phyloP scores from a whole-genome alignment of 2,797 vertebrate species.

The Anguilla anguilla region DNA sequence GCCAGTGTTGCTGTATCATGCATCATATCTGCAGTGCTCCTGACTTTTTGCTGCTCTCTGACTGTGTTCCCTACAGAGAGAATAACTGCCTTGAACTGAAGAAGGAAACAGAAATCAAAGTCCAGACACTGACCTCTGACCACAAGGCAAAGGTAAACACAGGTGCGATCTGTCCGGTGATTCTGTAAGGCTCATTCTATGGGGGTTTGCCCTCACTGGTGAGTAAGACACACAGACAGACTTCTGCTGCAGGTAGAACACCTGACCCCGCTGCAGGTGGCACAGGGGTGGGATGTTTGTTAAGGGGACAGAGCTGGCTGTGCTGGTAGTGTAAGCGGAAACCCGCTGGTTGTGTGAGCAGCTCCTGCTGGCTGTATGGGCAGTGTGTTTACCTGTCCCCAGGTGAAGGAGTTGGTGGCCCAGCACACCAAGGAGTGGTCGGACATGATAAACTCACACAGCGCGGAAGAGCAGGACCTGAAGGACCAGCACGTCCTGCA shows the following conservation, averaged over 20 bases:
- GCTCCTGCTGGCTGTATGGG: not conserved
- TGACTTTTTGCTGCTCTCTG: not conserved
- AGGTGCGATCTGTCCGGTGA: not conserved
- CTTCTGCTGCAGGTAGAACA: not conserved
- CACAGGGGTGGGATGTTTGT: too few relatives aligned
- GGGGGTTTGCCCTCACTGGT: not conserved
- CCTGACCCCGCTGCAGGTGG: too few relatives aligned
- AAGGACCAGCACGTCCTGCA: slow-evolving; percentile 89
- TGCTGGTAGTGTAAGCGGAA: not conserved
- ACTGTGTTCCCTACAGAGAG: slow-evolving; percentile 75
- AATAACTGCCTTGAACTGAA: slow-evolving; percentile 95
- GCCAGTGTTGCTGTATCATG: not conserved
- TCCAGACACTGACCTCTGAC: slow-evolving; percentile 86
- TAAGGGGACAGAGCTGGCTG: too few relatives aligned
- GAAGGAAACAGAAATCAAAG: slow-evolving; percentile 97
- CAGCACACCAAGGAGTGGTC: slow-evolving; percentile 99
- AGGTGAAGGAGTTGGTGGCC: slow-evolving; percentile 96
- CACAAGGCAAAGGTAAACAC: slow-evolving; percentile 93
- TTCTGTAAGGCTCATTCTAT: not conserved
- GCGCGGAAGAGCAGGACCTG: slow-evolving; percentile 88
- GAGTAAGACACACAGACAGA: not conserved
- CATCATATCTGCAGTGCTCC: not conserved
- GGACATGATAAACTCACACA: slow-evolving; percentile 89
- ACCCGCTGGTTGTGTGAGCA: too few relatives aligned
- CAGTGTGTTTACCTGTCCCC: slow-evolving; percentile 15